Percentiles rank a stretch among this genome's conserved stretches.
Evolutionary conservation across 2,888 invertebrate genomes (phyloP).

Genomic region (Xestia c-nigrum): DNA sequence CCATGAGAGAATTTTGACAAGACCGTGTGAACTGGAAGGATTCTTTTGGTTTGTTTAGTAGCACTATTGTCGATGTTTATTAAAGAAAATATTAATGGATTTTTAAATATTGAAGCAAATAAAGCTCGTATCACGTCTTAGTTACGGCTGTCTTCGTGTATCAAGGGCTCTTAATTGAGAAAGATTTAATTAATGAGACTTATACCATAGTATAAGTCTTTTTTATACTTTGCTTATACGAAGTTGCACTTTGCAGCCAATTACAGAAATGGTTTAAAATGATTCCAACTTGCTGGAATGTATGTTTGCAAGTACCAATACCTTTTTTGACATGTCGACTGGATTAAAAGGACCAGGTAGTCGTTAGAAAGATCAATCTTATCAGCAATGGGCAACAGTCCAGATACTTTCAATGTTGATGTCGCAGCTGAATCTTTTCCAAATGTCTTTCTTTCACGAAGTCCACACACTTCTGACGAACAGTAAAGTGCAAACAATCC

Average conservation of each 20-base stretch:
- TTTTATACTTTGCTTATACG: no score
- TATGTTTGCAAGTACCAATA: background rate
- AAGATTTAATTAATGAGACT: background rate
- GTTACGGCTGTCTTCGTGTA: constrained; percentile 10
- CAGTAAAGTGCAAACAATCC: background rate
- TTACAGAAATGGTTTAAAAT: background rate
- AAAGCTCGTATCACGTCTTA: background rate
- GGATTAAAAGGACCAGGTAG: background rate
- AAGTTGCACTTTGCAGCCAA: constrained; percentile 3
- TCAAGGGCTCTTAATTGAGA: constrained; percentile 12
- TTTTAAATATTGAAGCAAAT: constrained; percentile 5
- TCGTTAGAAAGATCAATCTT: background rate
- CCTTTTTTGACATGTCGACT: no score
- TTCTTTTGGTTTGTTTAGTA: constrained; percentile 18
- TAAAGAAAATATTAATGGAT: background rate
- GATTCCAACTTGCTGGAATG: constrained; percentile 2
- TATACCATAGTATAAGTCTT: no score
- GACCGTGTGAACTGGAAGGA: constrained; percentile 37
- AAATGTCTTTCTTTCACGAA: no score
- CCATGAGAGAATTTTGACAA: constrained; percentile 55
- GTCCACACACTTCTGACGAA: background rate
- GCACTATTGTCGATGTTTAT: background rate
- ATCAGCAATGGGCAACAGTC: background rate
- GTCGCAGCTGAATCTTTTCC: background rate
- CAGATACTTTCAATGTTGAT: background rate